Conservation (phyloP, 1,140 invertebrate species). For the Nephotettix cincticeps region DNA sequence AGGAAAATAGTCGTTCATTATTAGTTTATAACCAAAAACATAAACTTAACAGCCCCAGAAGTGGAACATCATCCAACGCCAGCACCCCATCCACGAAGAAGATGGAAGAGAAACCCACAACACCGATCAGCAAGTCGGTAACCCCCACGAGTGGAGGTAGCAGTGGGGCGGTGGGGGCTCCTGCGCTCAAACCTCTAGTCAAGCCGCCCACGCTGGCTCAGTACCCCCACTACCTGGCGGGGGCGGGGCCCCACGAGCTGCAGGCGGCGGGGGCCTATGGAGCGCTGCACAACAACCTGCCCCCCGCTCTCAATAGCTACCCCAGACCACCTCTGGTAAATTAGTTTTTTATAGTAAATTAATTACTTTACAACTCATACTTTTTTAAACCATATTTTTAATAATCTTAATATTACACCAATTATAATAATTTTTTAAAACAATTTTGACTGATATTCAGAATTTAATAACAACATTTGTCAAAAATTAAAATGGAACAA, state of each 20-base stretch:
- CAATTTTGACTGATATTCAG: too few relatives aligned
- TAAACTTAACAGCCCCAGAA: constrained; percentile 60
- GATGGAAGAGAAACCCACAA: constrained; percentile 77
- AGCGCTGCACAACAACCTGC: constrained; percentile 45
- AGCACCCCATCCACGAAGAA: constrained; percentile 78
- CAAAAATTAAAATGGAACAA: too few relatives aligned
- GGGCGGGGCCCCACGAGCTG: constrained; percentile 51
- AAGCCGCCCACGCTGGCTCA: constrained; percentile 59
- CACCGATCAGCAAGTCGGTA: constrained; percentile 85
- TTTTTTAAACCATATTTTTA: too few relatives aligned
- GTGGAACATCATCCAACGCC: constrained; percentile 76
- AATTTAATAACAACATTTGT: too few relatives aligned
- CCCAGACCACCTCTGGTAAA: constrained; percentile 47
- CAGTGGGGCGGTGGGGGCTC: constrained; percentile 47
- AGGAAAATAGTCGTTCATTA: too few relatives aligned
- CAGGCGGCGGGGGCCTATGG: constrained; percentile 46
- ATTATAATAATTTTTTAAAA: too few relatives aligned
- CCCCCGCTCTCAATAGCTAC: constrained; percentile 45
- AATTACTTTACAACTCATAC: too few relatives aligned
- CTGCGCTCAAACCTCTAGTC: constrained; percentile 57
- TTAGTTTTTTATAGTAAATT: constrained; percentile 35
- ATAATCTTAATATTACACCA: too few relatives aligned
- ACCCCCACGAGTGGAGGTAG: constrained; percentile 75
- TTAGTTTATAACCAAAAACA: too few relatives aligned
- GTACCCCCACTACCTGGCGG: constrained; percentile 59